Conservation (phyloP, 1,140 invertebrate species). For the Drosophila mauritiana region DNA sequence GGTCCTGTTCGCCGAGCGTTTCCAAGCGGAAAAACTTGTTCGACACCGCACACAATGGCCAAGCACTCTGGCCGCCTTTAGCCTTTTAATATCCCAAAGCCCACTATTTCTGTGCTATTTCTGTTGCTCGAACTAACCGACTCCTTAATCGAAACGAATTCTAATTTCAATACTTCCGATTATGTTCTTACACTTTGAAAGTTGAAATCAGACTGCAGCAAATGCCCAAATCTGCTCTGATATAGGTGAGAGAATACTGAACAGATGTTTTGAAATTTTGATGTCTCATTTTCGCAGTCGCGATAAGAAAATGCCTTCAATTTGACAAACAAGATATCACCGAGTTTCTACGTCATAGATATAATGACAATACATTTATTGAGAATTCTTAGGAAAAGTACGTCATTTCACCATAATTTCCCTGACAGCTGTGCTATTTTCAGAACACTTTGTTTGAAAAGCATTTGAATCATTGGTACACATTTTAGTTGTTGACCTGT, state of each 20-base stretch:
- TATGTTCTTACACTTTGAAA: not conserved
- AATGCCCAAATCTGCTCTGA: not conserved
- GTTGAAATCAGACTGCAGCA: constrained; percentile 22
- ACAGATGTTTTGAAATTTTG: constrained; percentile 14
- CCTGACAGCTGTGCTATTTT: not conserved
- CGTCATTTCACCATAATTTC: not conserved
- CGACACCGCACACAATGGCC: constrained; percentile 16
- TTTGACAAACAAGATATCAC: constrained; percentile 12
- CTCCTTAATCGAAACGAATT: constrained; percentile 1
- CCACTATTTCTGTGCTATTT: not conserved
- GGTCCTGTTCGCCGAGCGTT: constrained; percentile 26
- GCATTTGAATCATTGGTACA: constrained; percentile 2
- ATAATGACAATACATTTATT: constrained; percentile 23
- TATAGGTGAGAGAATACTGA: constrained; percentile 19
- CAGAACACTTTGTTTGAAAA: not conserved
- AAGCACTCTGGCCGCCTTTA: constrained; percentile 20
- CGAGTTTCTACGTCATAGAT: not conserved
- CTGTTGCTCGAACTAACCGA: constrained; percentile 6
- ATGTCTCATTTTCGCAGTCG: constrained; percentile 7
- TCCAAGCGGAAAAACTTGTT: constrained; percentile 33
- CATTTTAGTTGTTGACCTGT: not conserved
- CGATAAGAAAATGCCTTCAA: not conserved
- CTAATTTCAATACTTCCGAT: constrained; percentile 1
- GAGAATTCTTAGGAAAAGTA: constrained; percentile 1
- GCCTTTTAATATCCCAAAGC: constrained; percentile 40